Conservation (phyloP, 2,888 invertebrate species). For the Pyrochroa serraticornis region DNA sequence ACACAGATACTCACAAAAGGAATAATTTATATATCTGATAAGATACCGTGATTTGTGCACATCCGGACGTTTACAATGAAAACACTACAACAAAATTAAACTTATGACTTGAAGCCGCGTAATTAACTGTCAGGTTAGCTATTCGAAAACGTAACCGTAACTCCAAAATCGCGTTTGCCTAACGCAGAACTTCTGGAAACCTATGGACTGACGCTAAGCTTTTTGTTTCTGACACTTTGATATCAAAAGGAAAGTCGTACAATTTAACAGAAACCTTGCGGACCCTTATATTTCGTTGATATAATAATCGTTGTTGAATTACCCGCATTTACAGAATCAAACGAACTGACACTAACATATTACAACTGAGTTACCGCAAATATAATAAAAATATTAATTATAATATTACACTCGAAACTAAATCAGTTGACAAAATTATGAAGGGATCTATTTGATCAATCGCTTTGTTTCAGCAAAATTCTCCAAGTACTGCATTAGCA, state of each 20-base stretch:
- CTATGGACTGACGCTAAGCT: slow-evolving; percentile 18
- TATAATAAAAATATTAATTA: no score
- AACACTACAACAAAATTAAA: not conserved
- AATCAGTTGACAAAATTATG: no score
- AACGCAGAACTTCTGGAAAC: slow-evolving; percentile 12
- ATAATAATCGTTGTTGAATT: slow-evolving; percentile 11
- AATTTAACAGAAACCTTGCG: slow-evolving; percentile 25
- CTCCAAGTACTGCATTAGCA: no score
- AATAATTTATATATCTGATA: slow-evolving; percentile 44
- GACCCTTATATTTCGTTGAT: slow-evolving; percentile 5
- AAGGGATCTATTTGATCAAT: no score
- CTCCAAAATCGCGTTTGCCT: slow-evolving; percentile 8
- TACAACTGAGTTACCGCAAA: slow-evolving; percentile 6
- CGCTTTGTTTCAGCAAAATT: no score
- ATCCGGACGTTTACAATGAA: slow-evolving; percentile 20
- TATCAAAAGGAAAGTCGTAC: slow-evolving; percentile 26
- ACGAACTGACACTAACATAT: slow-evolving; percentile 5
- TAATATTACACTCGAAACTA: no score
- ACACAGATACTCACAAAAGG: slow-evolving; percentile 40
- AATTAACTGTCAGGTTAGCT: not conserved
- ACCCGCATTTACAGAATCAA: slow-evolving; percentile 14
- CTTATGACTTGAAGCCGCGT: not conserved
- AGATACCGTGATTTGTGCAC: slow-evolving; percentile 41
- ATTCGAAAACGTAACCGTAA: slow-evolving; percentile 5
- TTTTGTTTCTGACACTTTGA: slow-evolving; percentile 33